A percentile compares a stretch with the other conserved stretches of the same genome.
Conservation (phyloP, 2,888 invertebrate species). For the Andrena dorsata region DNA sequence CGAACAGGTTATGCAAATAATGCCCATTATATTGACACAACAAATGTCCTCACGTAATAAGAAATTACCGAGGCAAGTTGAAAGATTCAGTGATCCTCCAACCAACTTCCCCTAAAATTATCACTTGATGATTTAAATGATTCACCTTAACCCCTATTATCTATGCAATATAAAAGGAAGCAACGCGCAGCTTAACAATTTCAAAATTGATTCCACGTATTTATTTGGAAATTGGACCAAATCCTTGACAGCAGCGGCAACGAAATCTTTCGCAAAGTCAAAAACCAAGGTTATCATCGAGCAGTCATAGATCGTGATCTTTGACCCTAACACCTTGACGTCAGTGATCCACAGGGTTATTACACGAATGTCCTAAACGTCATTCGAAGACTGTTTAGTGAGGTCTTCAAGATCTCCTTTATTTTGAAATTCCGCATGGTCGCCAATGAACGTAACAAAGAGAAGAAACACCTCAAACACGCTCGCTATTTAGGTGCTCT, state of each 20-base stretch:
- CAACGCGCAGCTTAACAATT: not conserved
- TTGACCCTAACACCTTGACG: constrained; percentile 16
- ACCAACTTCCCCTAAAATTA: not conserved
- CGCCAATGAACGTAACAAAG: not conserved
- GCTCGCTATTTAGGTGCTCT: not conserved
- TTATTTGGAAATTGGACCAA: not conserved
- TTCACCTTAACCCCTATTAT: not conserved
- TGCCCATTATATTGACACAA: constrained; percentile 15
- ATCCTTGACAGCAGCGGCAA: not conserved
- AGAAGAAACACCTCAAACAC: not conserved
- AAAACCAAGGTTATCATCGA: not conserved
- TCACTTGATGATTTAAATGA: not conserved
- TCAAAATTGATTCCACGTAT: too few relatives aligned
- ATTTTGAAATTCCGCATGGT: not conserved
- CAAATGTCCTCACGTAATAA: constrained; percentile 14
- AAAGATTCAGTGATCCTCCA: not conserved
- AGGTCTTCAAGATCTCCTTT: not conserved
- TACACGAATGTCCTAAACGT: constrained; percentile 53
- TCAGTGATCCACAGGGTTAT: constrained; percentile 9
- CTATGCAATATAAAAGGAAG: not conserved
- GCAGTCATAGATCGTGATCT: constrained; percentile 24
- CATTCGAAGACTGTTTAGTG: constrained; percentile 26
- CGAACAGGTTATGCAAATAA: constrained; percentile 51
- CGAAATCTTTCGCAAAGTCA: not conserved
- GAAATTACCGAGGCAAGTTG: not conserved